Percentiles rank a stretch among this genome's conserved stretches.
Evolutionary conservation across 2,888 invertebrate genomes (phyloP).

Genomic region (Scaptodrosophila latifasciaeformis): DNA sequence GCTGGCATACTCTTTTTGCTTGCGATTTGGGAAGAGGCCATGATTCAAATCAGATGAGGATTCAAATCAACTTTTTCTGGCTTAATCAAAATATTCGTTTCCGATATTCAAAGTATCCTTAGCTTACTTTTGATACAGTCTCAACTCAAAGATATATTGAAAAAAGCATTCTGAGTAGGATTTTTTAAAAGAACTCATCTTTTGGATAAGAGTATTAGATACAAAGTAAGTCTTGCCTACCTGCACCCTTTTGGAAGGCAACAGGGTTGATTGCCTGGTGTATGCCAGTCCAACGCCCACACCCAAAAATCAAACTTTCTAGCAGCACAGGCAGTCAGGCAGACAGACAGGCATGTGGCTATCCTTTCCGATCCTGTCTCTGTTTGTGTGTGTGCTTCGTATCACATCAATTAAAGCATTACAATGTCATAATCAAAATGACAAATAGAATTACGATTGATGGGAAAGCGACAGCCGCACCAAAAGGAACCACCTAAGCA

Average conservation of each 20-base stretch:
- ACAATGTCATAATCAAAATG: constrained; percentile 75
- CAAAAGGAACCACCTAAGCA: not conserved
- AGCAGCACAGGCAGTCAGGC: not conserved
- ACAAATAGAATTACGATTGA: constrained; percentile 74
- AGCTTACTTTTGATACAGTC: too few relatives aligned
- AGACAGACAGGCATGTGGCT: constrained; percentile 12
- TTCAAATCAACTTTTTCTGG: too few relatives aligned
- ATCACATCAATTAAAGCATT: constrained; percentile 74
- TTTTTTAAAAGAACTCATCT: constrained; percentile 45
- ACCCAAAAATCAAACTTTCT: not conserved
- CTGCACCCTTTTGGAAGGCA: too few relatives aligned
- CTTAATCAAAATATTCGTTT: too few relatives aligned
- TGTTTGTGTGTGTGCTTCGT: constrained; percentile 18
- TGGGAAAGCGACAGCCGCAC: constrained; percentile 69
- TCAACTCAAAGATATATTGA: not conserved
- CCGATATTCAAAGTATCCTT: too few relatives aligned
- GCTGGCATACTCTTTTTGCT: too few relatives aligned
- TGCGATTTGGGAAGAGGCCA: too few relatives aligned
- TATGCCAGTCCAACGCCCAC: constrained; percentile 42
- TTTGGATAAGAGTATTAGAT: too few relatives aligned
- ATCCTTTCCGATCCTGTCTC: constrained; percentile 15
- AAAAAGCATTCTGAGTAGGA: constrained; percentile 29
- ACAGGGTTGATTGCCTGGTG: constrained; percentile 62
- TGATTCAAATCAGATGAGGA: too few relatives aligned
- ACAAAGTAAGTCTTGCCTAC: constrained; percentile 29